A percentile compares a stretch with the other conserved stretches of the same genome.
Conservation (phyloP, 2,113 vertebrate species). For the Otolemur garnettii region DNA sequence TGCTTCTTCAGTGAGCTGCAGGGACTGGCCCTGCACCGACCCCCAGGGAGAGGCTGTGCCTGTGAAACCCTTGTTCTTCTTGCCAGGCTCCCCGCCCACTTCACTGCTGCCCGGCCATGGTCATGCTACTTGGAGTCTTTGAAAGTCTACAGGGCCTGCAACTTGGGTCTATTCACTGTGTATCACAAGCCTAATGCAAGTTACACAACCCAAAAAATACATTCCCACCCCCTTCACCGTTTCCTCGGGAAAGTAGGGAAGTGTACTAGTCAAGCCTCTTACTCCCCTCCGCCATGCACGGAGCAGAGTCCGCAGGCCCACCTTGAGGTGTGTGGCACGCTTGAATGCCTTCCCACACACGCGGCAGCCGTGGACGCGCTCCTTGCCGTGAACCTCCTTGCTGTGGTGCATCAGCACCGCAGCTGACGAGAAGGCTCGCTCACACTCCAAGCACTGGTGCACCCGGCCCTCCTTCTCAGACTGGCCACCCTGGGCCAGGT, state of each 20-base stretch:
- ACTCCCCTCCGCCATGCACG: background rate
- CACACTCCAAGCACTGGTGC: conserved; percentile 95
- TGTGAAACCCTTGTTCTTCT: background rate
- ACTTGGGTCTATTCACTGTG: background rate
- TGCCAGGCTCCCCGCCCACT: too few relatives aligned
- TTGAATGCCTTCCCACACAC: conserved; percentile 98
- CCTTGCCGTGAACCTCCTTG: conserved; percentile 92
- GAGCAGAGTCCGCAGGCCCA: conserved; percentile 71
- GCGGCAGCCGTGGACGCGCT: conserved; percentile 95
- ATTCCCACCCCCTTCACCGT: too few relatives aligned
- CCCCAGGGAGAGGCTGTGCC: background rate
- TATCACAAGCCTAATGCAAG: background rate
- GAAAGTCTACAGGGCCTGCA: background rate
- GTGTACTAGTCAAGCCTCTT: background rate
- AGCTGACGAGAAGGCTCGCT: conserved; percentile 90
- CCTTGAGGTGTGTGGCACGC: conserved; percentile 98
- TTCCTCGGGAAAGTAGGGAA: background rate
- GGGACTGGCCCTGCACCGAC: background rate
- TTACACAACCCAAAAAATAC: background rate
- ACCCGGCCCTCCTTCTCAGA: conserved; percentile 88
- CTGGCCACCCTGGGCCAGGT: conserved; percentile 85
- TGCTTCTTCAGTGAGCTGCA: background rate
- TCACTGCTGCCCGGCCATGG: background rate
- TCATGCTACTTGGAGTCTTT: background rate
- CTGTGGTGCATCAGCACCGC: conserved; percentile 93